A percentile compares a stretch with the other conserved stretches of the same genome.
Evolutionary conservation across 2,113 vertebrate species (phyloP).

Genomic region (Harpagus bidentatus): DNA sequence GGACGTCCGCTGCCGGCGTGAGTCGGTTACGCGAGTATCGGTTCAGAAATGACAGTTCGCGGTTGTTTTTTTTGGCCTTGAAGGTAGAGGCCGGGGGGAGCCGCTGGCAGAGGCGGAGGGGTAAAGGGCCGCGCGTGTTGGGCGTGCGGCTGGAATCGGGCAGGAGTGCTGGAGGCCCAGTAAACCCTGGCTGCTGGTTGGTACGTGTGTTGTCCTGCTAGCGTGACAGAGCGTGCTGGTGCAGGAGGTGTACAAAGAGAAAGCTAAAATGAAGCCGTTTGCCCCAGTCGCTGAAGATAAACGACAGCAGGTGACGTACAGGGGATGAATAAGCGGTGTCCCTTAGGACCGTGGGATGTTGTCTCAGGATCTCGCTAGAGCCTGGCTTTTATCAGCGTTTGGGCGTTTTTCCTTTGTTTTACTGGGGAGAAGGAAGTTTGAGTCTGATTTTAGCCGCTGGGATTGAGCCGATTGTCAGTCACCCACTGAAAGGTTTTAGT

Average conservation of each 20-base stretch:
- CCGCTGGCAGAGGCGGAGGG: too few species aligned
- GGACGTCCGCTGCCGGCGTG: too few species aligned
- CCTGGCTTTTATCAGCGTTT: not conserved
- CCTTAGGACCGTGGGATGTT: not conserved
- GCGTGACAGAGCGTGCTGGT: rapidly evolving
- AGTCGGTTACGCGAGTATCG: rapidly evolving
- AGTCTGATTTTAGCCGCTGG: not conserved
- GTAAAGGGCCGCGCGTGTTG: rapidly evolving
- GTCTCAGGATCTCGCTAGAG: not conserved
- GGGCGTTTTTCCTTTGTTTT: not conserved
- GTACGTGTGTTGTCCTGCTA: rapidly evolving
- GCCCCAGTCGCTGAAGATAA: not conserved
- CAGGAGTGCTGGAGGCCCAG: rapidly evolving
- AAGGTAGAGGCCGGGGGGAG: too few species aligned
- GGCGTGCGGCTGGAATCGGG: rapidly evolving
- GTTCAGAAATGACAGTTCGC: not conserved
- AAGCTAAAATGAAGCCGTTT: not conserved
- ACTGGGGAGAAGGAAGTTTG: not conserved
- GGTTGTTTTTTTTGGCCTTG: too few species aligned
- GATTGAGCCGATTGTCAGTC: not conserved
- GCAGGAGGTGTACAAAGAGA: rapidly evolving
- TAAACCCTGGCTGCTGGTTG: rapidly evolving
- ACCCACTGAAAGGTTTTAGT: not conserved
- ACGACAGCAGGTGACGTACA: not conserved
- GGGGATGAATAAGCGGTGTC: not conserved